Percentiles rank a stretch among this genome's conserved stretches.
phyloP scores from a whole-genome alignment of 2,113 vertebrate genomes.

The Prietella phreatophila region DNA sequence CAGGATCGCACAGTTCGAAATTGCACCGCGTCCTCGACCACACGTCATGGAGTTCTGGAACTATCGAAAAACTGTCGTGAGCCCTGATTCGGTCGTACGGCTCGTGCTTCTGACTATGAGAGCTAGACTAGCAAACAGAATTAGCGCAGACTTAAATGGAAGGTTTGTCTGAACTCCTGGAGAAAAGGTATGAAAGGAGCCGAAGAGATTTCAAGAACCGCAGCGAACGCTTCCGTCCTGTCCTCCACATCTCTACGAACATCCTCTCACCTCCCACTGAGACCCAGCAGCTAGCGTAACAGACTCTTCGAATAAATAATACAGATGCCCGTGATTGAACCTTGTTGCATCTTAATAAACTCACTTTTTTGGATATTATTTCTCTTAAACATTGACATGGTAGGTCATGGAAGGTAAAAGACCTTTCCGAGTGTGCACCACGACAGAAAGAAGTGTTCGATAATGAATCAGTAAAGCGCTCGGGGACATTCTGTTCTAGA shows the following conservation, averaged over 20 bases:
- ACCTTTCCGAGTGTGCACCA: neutral
- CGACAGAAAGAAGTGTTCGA: neutral
- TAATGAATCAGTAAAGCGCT: neutral
- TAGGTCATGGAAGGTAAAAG: neutral
- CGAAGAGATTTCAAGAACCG: constrained; percentile 34
- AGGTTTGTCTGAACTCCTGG: constrained; percentile 47
- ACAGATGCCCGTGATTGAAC: neutral
- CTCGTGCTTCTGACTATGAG: neutral
- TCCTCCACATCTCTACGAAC: constrained; percentile 54
- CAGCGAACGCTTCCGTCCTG: constrained; percentile 31
- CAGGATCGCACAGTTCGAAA: neutral
- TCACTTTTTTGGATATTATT: neutral
- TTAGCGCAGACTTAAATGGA: constrained; percentile 11
- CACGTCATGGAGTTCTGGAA: neutral
- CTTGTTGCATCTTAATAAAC: neutral
- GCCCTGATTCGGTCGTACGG: neutral
- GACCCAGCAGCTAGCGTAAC: neutral
- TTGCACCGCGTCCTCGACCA: no score
- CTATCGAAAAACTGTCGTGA: neutral
- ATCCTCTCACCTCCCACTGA: constrained; percentile 20
- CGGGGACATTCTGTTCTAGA: neutral
- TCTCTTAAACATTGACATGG: neutral
- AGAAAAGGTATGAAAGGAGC: constrained; percentile 31
- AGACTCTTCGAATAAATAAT: neutral
- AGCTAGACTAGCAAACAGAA: neutral